phyloP scores from a whole-genome alignment of 1,140 invertebrate genomes.

The Procambarus clarkii region DNA sequence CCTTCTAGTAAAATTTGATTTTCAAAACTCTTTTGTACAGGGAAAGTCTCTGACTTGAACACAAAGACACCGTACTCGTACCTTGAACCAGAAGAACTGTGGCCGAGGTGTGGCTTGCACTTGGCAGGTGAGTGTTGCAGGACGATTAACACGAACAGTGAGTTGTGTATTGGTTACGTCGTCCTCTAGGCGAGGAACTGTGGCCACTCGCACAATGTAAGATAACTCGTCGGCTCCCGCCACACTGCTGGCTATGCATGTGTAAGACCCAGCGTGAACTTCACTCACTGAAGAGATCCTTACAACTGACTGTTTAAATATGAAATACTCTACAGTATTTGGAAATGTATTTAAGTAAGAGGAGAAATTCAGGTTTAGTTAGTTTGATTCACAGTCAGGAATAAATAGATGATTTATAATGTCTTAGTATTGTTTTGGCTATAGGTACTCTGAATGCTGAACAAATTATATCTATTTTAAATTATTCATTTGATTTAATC shows the following conservation, averaged over 20 bases:
- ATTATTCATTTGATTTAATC: too few relatives aligned
- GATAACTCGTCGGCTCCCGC: constrained; percentile 71
- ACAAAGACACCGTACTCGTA: background rate
- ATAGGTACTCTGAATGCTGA: too few relatives aligned
- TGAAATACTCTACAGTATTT: background rate
- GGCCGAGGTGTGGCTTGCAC: constrained; percentile 43
- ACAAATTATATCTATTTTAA: too few relatives aligned
- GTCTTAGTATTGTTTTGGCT: background rate
- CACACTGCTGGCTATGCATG: constrained; percentile 76
- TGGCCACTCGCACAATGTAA: constrained; percentile 35
- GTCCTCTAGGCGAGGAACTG: constrained; percentile 19
- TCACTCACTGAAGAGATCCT: constrained; percentile 30
- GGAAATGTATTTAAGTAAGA: background rate
- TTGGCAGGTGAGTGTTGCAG: constrained; percentile 41
- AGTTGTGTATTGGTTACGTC: constrained; percentile 1
- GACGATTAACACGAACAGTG: constrained; percentile 33
- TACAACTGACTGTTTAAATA: constrained; percentile 22
- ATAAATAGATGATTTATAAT: background rate
- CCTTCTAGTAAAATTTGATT: background rate
- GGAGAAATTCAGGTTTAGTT: background rate
- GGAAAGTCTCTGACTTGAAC: background rate
- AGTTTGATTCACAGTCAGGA: background rate
- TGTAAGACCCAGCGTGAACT: constrained; percentile 76
- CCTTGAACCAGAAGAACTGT: constrained; percentile 62
- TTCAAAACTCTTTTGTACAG: background rate